Percentiles rank a stretch among this genome's conserved stretches.
Evolutionary conservation across 2,797 vertebrate species (phyloP).

Genomic region (Bradypodion pumilum): DNA sequence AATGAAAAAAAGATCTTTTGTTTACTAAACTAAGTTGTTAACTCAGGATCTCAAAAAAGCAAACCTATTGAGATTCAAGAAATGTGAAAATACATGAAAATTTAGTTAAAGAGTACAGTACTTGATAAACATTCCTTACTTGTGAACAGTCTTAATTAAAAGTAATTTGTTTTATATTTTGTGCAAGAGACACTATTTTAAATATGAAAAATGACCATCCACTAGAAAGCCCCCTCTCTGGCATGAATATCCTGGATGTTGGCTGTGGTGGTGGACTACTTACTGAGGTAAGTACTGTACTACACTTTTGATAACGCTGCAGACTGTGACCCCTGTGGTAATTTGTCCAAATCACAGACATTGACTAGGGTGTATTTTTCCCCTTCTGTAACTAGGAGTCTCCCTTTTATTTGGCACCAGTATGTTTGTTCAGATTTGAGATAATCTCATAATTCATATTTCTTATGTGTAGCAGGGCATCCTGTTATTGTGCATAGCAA

Average conservation of each 20-base stretch:
- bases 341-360: neutral
- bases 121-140: neutral
- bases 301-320: neutral
- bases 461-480: neutral
- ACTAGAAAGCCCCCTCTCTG: slow-evolving; percentile 83
- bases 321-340: neutral
- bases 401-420: neutral
- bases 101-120: neutral
- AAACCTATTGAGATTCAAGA: neutral
- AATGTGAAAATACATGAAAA: neutral
- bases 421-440: neutral
- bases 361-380: neutral
- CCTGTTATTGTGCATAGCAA: neutral
- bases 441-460: neutral
- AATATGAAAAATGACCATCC: slow-evolving; percentile 76
- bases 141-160: neutral
- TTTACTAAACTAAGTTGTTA: neutral
- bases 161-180: slow-evolving; percentile 23
- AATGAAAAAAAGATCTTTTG: neutral
- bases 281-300: slow-evolving; percentile 83
- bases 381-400: neutral
- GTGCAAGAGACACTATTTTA: slow-evolving; percentile 89
- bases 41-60: neutral
- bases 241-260: slow-evolving; percentile 87
- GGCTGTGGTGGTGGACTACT: slow-evolving; percentile 95